Percentiles rank a stretch among this genome's conserved stretches.
phyloP scores from a whole-genome alignment of 2,113 vertebrate genomes.

The Actinemys pallida region DNA sequence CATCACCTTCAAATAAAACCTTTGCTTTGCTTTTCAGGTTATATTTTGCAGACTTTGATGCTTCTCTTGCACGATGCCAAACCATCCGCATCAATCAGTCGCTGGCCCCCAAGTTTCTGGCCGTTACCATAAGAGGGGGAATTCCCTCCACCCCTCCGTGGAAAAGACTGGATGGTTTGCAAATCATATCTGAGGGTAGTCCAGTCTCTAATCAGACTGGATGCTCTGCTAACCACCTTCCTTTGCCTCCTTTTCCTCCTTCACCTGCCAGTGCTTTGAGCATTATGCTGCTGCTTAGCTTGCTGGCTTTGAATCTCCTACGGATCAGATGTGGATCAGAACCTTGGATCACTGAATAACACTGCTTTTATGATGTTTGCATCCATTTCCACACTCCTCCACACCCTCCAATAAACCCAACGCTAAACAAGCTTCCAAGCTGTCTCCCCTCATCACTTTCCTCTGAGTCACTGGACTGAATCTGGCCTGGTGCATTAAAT shows the following conservation, averaged over 20 bases:
- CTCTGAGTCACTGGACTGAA: background rate
- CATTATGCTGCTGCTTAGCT: slow-evolving; percentile 2
- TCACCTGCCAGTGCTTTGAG: slow-evolving; percentile 9
- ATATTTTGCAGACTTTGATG: background rate
- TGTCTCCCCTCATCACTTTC: background rate
- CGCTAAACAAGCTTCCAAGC: background rate
- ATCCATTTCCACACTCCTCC: background rate
- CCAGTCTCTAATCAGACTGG: background rate
- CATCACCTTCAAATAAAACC: background rate
- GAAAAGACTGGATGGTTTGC: background rate
- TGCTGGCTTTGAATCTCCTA: background rate
- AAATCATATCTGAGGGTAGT: background rate
- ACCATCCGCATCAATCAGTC: background rate
- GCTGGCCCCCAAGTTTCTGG: background rate
- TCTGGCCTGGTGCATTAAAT: background rate
- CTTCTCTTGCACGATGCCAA: background rate
- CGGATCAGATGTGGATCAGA: slow-evolving; percentile 15
- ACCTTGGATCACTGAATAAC: background rate
- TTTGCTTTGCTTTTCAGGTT: background rate
- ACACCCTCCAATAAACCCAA: background rate
- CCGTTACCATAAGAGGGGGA: background rate
- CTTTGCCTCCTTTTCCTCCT: background rate
- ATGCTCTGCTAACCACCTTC: background rate
- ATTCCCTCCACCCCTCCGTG: background rate
- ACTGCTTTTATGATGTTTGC: background rate